Conservation (phyloP, 1,140 invertebrate species). For the Zaprionus ghesquierei region DNA sequence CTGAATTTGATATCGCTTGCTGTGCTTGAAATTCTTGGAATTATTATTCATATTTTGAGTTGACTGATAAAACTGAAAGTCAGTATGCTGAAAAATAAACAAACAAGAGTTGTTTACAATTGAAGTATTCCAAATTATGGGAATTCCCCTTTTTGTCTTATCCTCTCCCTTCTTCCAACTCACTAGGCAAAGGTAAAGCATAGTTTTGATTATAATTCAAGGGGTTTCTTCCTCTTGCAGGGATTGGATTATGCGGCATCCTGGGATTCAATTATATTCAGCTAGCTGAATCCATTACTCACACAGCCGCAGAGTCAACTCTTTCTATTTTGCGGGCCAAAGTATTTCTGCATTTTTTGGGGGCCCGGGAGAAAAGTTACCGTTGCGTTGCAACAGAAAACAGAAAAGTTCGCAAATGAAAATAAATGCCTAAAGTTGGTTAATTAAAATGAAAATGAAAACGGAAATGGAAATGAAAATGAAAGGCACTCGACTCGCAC, state of each 20-base stretch:
- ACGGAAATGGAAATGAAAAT: conserved; percentile 25
- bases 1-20: neutral
- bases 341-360: conserved; percentile 22
- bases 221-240: neutral
- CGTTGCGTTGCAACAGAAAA: conserved; percentile 28
- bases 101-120: neutral
- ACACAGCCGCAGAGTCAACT: conserved; percentile 5
- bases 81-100: neutral
- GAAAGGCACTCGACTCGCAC: conserved; percentile 20
- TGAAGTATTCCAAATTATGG: neutral
- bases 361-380: conserved; percentile 29
- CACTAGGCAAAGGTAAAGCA: neutral
- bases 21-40: neutral
- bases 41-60: neutral
- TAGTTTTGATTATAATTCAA: neutral
- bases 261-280: conserved; percentile 3
- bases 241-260: neutral
- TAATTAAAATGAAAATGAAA: conserved; percentile 54
- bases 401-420: conserved; percentile 55
- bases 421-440: conserved; percentile 60
- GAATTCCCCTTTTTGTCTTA: neutral
- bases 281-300: neutral
- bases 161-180: neutral
- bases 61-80: no score
- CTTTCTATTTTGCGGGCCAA: conserved; percentile 7